Percentiles rank a stretch among this genome's conserved stretches.
These are phyloP conservation scores for Gisinianus flammeolus DNA, from an alignment of 2,888 invertebrate genomes.

Conservation along the genomic window DNA sequence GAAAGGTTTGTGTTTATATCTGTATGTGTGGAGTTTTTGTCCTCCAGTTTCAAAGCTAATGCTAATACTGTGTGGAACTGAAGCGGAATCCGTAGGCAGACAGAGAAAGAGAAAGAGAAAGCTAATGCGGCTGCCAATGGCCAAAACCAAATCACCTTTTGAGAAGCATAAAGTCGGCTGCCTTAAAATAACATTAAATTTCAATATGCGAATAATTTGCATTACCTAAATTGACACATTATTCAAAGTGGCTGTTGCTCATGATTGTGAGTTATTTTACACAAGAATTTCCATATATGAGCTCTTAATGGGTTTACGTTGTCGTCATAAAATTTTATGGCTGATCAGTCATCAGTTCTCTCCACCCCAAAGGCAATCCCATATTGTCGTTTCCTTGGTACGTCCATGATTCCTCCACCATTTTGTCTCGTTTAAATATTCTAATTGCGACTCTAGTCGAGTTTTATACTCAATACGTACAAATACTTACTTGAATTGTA, in stretches of 20 bases:
- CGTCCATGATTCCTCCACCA: too few relatives aligned
- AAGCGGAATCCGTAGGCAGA: not conserved
- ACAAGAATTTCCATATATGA: not conserved
- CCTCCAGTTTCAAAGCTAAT: too few relatives aligned
- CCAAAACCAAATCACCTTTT: slow-evolving; percentile 1
- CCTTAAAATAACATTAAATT: slow-evolving; percentile 16
- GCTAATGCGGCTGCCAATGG: not conserved
- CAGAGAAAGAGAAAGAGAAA: not conserved
- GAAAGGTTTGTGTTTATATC: too few relatives aligned
- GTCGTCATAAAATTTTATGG: slow-evolving; percentile 23
- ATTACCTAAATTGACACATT: slow-evolving; percentile 14
- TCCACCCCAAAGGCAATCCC: not conserved
- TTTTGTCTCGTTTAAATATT: too few relatives aligned
- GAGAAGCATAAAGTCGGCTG: slow-evolving; percentile 4
- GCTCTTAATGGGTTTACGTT: not conserved
- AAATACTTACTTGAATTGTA: too few relatives aligned
- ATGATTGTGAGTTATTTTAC: not conserved
- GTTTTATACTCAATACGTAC: too few relatives aligned
- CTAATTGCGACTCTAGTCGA: too few relatives aligned
- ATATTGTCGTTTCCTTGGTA: not conserved
- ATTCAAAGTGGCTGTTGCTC: slow-evolving; percentile 3
- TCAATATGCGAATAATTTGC: slow-evolving; percentile 27
- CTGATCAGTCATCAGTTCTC: not conserved
- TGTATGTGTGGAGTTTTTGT: too few relatives aligned
- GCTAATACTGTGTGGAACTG: too few relatives aligned